A percentile compares a stretch with the other conserved stretches of the same genome.
Conservation (phyloP, 2,888 invertebrate genomes). For the Harpalus rubripes region DNA sequence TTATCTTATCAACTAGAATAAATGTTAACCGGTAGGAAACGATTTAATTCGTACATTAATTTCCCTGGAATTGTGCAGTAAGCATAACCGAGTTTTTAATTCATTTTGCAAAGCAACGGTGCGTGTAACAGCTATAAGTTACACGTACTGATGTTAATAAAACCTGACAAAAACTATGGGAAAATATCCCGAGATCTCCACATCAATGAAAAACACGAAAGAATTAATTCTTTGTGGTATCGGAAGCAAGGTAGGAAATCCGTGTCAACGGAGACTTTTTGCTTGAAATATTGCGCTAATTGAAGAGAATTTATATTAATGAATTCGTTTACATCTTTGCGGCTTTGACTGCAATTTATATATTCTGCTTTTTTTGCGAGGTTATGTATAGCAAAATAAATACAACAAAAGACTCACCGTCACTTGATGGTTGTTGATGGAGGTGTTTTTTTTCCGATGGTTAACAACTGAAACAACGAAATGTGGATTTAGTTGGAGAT, state of each 20-base stretch:
- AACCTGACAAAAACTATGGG: slow-evolving; percentile 54
- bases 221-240: slow-evolving; percentile 43
- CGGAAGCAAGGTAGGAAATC: slow-evolving; percentile 36
- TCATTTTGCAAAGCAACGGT: slow-evolving; percentile 44
- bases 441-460: too few relatives aligned
- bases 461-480: not conserved
- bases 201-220: slow-evolving; percentile 32
- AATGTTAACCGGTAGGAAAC: slow-evolving; percentile 44
- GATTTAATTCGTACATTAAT: slow-evolving; percentile 37
- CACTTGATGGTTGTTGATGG: not conserved
- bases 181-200: slow-evolving; percentile 32
- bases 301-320: slow-evolving; percentile 25
- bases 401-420: not conserved
- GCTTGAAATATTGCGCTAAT: slow-evolving; percentile 34
- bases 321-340: slow-evolving; percentile 1
- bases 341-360: not conserved
- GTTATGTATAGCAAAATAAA: not conserved
- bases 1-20: not conserved
- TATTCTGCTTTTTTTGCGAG: not conserved
- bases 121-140: slow-evolving; percentile 55
- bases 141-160: slow-evolving; percentile 54
- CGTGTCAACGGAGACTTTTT: slow-evolving; percentile 28
- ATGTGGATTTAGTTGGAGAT: not conserved
- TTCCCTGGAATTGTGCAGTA: slow-evolving; percentile 24
- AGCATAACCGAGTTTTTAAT: slow-evolving; percentile 48